phyloP scores from a whole-genome alignment of 2,888 invertebrate genomes.

The Meta bourneti region DNA sequence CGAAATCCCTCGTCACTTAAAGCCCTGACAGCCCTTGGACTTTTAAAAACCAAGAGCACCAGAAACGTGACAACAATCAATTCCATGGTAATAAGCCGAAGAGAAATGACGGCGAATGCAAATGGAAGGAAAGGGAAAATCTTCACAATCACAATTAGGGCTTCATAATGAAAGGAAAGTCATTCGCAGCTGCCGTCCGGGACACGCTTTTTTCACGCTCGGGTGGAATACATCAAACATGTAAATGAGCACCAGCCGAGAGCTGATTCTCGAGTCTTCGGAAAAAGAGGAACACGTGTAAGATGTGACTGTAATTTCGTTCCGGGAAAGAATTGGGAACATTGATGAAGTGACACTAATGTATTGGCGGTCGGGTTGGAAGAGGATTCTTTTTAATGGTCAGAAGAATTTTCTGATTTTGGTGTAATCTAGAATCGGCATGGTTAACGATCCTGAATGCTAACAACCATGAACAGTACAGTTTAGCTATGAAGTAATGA shows the following conservation, averaged over 20 bases:
- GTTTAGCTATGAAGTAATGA: too few relatives aligned
- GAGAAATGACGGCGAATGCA: too few relatives aligned
- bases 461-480: too few relatives aligned
- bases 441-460: too few relatives aligned
- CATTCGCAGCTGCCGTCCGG: constrained; percentile 29
- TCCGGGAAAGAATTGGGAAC: background rate
- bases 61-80: too few relatives aligned
- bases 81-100: too few relatives aligned
- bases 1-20: too few relatives aligned
- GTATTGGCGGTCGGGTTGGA: background rate
- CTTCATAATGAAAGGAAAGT: constrained; percentile 11
- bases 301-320: background rate
- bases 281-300: background rate
- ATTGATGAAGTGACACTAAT: background rate
- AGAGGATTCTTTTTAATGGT: too few relatives aligned
- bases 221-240: constrained; percentile 54
- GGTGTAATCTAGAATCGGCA: too few relatives aligned
- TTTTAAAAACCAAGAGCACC: too few relatives aligned
- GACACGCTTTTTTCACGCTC: constrained; percentile 14
- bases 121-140: background rate
- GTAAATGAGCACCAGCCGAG: constrained; percentile 34
- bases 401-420: too few relatives aligned
- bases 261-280: background rate
- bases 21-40: too few relatives aligned
- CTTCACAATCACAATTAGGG: background rate